Evolutionary conservation across 2,113 vertebrate species (phyloP), one percentile per base, ranked within the genome.

Genomic region (Canis aureus): DNA sequence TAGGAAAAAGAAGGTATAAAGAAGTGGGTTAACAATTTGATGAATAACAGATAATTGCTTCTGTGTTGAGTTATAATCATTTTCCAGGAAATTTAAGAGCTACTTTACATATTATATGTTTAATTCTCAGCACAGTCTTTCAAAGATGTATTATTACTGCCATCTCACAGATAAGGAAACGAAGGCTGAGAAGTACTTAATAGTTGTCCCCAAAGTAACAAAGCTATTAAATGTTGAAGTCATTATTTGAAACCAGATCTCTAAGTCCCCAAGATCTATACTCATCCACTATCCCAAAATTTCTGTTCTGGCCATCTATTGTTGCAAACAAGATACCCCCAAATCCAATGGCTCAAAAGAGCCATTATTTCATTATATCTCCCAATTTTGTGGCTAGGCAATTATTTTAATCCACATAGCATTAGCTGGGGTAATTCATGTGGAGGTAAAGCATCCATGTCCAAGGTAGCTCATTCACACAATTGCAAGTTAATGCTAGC

Each of bases 171-270:
- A 66, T 85, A 51, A 85, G 35, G 10, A 82, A 76, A 86, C 1
- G 57, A 57, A 79, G 32, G 22, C n/a, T 87, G 4, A 91, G 12
- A 91, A 20, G 7, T 7, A 2, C 3, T 85, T 93, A 69, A n/a
- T 11, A 74, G 10, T n/a, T 87, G 13, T 86, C 20, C n/a, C 16
- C 59, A 83, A 76, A 35, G 53, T 87, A 35, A 79, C 23, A 10
- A 22, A 62, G 13, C 35, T 80, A 60, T 80, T 62, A 51, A 62
- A 76, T 67, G 3, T 64, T 89, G 32, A 27, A 76, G 23, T 20
- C 29, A 84, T 51, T 93, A 93, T 95, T 84, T 89, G 78, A 94
- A 96, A 25, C 11, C 17, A 95, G 13, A 15, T 88, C 8, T 62
- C 60, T 69, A 49, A 69, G 38, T 87, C 60, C 89, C 2, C n/a